Conservation (phyloP, 1,140 invertebrate species). For the Centruroides sculpturatus region DNA sequence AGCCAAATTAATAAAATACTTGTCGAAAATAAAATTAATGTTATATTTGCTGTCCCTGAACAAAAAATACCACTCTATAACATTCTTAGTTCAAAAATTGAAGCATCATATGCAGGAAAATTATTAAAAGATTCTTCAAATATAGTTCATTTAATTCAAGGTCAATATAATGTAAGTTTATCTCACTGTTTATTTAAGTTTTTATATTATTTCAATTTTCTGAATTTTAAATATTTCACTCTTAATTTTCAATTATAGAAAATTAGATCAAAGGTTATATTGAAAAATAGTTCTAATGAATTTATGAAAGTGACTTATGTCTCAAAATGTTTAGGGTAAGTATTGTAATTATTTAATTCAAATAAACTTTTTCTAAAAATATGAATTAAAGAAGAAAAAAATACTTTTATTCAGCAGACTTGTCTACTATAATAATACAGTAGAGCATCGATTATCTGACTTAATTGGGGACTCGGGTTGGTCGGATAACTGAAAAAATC, state of each 20-base stretch:
- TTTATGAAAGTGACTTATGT: slow-evolving; percentile 13
- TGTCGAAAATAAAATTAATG: slow-evolving; percentile 83
- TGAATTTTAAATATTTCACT: no score
- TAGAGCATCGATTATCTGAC: no score
- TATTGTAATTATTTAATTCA: background rate
- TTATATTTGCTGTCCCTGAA: slow-evolving; percentile 91
- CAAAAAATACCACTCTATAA: slow-evolving; percentile 69
- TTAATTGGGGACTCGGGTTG: no score
- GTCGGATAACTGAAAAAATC: no score
- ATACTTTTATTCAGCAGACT: no score
- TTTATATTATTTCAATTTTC: no score
- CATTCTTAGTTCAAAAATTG: slow-evolving; percentile 56
- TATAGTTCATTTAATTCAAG: slow-evolving; percentile 74
- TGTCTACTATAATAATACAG: no score
- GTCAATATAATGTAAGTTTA: slow-evolving; percentile 62
- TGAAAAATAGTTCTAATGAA: slow-evolving; percentile 12
- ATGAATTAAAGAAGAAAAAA: no score
- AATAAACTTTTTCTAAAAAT: no score
- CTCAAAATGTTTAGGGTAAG: slow-evolving; percentile 14
- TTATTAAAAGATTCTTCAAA: slow-evolving; percentile 80
- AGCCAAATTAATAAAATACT: slow-evolving; percentile 64
- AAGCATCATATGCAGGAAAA: slow-evolving; percentile 60
- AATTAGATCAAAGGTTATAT: slow-evolving; percentile 12
- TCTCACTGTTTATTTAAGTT: no score
- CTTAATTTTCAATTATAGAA: slow-evolving; percentile 1